Percentiles rank a stretch among this genome's conserved stretches.
These are phyloP conservation scores for Biston betularia DNA, from an alignment of 2,888 invertebrate species.

Conservation along the genomic window DNA sequence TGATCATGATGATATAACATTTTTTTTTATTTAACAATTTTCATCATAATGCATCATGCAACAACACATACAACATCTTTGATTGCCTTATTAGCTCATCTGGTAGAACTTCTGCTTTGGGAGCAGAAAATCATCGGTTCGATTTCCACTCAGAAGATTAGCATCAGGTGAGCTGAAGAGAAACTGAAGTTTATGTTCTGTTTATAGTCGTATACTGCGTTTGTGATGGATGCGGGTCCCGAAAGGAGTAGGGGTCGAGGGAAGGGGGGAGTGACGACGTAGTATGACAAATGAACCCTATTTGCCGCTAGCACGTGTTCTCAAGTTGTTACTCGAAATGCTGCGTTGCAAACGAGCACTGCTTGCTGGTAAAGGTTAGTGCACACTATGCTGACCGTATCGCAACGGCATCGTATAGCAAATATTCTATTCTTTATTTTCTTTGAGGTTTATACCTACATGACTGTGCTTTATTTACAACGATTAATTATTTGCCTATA, in stretches of 20 bases:
- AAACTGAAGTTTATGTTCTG: constrained; percentile 18
- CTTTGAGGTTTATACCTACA: neutral
- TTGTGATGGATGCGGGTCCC: constrained; percentile 34
- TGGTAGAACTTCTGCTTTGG: too few species aligned
- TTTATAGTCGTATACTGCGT: constrained; percentile 1
- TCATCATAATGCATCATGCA: too few species aligned
- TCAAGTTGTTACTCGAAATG: constrained; percentile 30
- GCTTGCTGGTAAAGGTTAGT: constrained; percentile 11
- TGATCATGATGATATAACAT: too few species aligned
- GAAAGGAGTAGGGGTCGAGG: constrained; percentile 40
- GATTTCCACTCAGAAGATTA: too few species aligned
- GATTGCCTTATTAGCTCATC: too few species aligned
- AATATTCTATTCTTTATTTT: neutral
- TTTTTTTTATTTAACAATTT: too few species aligned
- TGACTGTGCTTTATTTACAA: neutral
- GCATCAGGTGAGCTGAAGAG: neutral
- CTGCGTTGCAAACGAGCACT: constrained; percentile 23
- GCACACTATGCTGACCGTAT: neutral
- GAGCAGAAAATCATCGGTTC: too few species aligned
- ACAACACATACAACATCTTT: too few species aligned
- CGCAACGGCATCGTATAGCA: neutral
- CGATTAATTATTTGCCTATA: too few species aligned
- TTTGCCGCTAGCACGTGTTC: constrained; percentile 51
- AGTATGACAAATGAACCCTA: constrained; percentile 54
- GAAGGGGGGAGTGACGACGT: constrained; percentile 40